A percentile compares a stretch with the other conserved stretches of the same genome.
These are phyloP conservation scores for Hydroisotoma schaefferi DNA, from an alignment of 2,888 invertebrate species.

Conservation along the genomic window DNA sequence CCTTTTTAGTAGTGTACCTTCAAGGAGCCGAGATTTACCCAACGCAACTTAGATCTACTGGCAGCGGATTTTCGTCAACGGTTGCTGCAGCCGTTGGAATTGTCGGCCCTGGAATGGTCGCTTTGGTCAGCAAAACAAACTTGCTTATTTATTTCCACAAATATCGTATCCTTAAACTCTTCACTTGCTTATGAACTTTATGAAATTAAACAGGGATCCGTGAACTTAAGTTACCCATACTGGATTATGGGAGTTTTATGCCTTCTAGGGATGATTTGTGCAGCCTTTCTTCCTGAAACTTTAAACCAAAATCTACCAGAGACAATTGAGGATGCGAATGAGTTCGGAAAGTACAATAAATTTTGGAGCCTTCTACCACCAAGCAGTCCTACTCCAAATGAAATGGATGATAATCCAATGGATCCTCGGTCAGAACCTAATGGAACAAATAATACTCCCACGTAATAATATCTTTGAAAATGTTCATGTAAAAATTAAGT, in stretches of 20 bases:
- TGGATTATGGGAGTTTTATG: constrained; percentile 32
- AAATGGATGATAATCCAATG: too few relatives aligned
- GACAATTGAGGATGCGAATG: constrained; percentile 61
- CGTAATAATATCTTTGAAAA: too few relatives aligned
- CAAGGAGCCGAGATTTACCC: constrained; percentile 60
- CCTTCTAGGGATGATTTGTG: constrained; percentile 26
- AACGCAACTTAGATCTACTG: constrained; percentile 65
- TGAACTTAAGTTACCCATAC: constrained; percentile 38
- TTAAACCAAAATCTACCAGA: constrained; percentile 62
- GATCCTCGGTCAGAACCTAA: too few relatives aligned
- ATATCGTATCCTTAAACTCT: background rate
- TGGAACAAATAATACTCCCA: too few relatives aligned
- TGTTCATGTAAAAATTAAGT: too few relatives aligned
- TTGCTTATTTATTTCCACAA: background rate
- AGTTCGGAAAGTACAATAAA: constrained; percentile 56
- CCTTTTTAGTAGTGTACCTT: constrained; percentile 59
- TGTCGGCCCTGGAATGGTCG: constrained; percentile 61
- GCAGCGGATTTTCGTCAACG: constrained; percentile 61
- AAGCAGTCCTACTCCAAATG: too few relatives aligned
- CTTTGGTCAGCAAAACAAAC: constrained; percentile 53
- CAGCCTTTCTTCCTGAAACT: constrained; percentile 62
- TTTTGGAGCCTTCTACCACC: constrained; percentile 47
- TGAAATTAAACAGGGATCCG: constrained; percentile 15
- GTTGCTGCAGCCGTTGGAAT: constrained; percentile 58
- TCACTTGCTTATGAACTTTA: background rate